Conservation (phyloP, 2,797 vertebrate species). For the Neosilurus hyrtlii region DNA sequence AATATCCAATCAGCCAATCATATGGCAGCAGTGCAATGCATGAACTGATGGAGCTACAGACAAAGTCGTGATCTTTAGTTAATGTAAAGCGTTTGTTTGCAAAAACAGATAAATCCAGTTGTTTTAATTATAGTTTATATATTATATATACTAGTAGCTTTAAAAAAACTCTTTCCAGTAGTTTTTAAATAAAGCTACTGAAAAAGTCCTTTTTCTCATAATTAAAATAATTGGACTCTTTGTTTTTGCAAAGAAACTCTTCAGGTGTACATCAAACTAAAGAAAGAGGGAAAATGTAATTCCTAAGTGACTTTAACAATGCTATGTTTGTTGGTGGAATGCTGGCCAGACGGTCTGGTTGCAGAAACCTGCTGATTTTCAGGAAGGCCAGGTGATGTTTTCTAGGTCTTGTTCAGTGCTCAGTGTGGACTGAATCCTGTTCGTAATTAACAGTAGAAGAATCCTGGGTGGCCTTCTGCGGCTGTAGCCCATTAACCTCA, state of each 20-base stretch:
- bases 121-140: too few relatives aligned
- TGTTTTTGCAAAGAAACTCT: too few relatives aligned
- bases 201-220: too few relatives aligned
- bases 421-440: neutral
- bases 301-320: neutral
- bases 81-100: neutral
- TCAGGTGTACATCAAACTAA: neutral
- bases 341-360: neutral
- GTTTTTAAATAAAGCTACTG: too few relatives aligned
- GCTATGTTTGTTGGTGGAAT: neutral
- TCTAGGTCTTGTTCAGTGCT: neutral
- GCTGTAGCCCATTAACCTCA: neutral
- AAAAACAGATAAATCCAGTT: too few relatives aligned
- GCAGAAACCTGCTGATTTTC: neutral
- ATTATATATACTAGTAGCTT: too few relatives aligned
- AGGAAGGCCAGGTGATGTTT: neutral
- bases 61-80: neutral
- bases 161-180: too few relatives aligned
- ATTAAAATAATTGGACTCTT: too few relatives aligned
- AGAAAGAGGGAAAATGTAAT: neutral
- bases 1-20: neutral
- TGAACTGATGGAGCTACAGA: too few relatives aligned
- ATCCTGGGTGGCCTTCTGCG: neutral
- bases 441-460: neutral
- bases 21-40: neutral